Conservation (phyloP, 2,797 vertebrate genomes). For the Sebastes trivittatus region DNA sequence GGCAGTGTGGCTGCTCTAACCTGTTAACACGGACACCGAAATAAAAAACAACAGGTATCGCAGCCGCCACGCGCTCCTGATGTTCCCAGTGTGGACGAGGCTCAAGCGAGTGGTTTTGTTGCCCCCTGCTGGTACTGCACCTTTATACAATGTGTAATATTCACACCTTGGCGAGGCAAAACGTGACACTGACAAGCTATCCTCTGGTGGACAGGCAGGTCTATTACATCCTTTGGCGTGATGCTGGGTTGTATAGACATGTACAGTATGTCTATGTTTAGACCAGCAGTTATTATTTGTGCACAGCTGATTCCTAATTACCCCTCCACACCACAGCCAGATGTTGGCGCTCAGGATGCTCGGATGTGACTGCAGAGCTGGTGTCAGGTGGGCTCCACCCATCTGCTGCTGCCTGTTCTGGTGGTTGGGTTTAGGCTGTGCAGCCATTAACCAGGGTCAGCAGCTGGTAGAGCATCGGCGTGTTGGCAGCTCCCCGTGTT, state of each 20-base stretch:
- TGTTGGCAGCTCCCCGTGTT: constrained; percentile 65
- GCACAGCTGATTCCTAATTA: constrained; percentile 17
- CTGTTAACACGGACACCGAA: too few species aligned
- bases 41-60: too few species aligned
- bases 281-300: constrained; percentile 4
- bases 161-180: too few species aligned
- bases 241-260: neutral
- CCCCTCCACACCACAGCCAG: constrained; percentile 9
- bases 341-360: constrained; percentile 16
- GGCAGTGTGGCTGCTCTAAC: too few species aligned
- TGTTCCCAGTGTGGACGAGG: too few species aligned
- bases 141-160: too few species aligned
- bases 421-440: constrained; percentile 3
- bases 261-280: constrained; percentile 1
- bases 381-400: constrained; percentile 26
- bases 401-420: constrained; percentile 16
- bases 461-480: constrained; percentile 64
- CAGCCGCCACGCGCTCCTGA: too few species aligned
- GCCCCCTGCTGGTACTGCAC: too few species aligned
- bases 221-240: too few species aligned
- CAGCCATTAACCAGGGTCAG: constrained; percentile 69
- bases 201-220: neutral
- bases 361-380: neutral
- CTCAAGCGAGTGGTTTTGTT: too few species aligned
- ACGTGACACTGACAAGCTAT: neutral